These are phyloP conservation scores for Sinhomidia bicolor DNA, from an alignment of 2,888 invertebrate genomes.

Conservation along the genomic window DNA sequence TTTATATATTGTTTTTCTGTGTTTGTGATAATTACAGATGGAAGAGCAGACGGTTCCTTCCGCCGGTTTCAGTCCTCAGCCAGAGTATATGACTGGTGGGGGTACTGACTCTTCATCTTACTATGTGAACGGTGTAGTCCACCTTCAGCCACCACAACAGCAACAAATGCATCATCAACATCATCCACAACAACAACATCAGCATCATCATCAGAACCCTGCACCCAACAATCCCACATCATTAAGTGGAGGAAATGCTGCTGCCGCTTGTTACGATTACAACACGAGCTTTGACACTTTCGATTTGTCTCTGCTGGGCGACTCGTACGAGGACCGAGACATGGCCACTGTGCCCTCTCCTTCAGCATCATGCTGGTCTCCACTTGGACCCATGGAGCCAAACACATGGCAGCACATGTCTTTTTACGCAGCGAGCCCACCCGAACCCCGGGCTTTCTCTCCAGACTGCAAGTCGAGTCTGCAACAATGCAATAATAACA, in stretches of 20 bases:
- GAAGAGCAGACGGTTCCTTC: slow-evolving; percentile 90
- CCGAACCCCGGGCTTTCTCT: slow-evolving; percentile 76
- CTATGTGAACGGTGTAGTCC: slow-evolving; percentile 71
- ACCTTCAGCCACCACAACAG: slow-evolving; percentile 82
- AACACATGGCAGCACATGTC: slow-evolving; percentile 78
- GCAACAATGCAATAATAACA: slow-evolving; percentile 55
- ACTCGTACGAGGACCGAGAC: slow-evolving; percentile 77
- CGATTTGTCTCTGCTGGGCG: slow-evolving; percentile 78
- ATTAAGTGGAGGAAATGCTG: slow-evolving; percentile 64
- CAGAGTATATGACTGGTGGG: slow-evolving; percentile 82
- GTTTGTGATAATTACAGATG: slow-evolving; percentile 85
- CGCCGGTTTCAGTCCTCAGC: slow-evolving; percentile 89
- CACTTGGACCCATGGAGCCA: slow-evolving; percentile 73
- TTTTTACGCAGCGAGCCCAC: slow-evolving; percentile 77
- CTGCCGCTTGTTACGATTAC: slow-evolving; percentile 61
- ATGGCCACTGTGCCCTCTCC: slow-evolving; percentile 80
- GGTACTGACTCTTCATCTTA: slow-evolving; percentile 21
- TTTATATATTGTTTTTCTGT: not conserved
- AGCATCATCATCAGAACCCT: slow-evolving; percentile 36
- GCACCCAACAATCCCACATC: slow-evolving; percentile 61
- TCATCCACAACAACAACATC: slow-evolving; percentile 35
- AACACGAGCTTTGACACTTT: slow-evolving; percentile 78
- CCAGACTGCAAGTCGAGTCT: slow-evolving; percentile 70
- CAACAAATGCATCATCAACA: slow-evolving; percentile 81
- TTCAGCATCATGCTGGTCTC: slow-evolving; percentile 77